These are phyloP conservation scores for Pseudochromis fuscus DNA, from an alignment of 2,797 vertebrate species.

Conservation along the genomic window DNA sequence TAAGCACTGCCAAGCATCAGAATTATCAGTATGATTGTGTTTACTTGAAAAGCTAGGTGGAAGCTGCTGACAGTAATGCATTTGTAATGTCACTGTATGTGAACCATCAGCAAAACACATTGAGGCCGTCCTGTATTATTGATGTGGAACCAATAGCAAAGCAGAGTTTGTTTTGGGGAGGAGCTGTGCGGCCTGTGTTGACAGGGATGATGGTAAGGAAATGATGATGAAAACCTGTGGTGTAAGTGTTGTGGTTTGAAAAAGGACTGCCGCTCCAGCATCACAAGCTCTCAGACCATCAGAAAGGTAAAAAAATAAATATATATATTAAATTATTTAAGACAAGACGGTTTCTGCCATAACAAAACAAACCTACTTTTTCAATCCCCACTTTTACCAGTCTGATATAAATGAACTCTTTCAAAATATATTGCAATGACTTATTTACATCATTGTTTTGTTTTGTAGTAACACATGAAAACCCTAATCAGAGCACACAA, in stretches of 20 bases:
- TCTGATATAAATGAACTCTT: neutral
- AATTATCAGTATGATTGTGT: too few species aligned
- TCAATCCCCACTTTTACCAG: neutral
- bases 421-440: neutral
- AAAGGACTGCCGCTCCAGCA: slow-evolving; percentile 47
- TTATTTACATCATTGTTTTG: neutral
- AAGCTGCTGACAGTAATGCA: neutral
- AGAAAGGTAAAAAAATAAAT: slow-evolving; percentile 66
- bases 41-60: too few species aligned
- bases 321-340: neutral
- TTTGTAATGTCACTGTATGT: slow-evolving; percentile 31
- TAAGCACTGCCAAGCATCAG: neutral
- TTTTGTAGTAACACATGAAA: neutral
- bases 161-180: slow-evolving; percentile 58
- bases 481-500: slow-evolving; percentile 6
- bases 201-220: slow-evolving; percentile 47
- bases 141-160: slow-evolving; percentile 70
- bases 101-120: slow-evolving; percentile 75
- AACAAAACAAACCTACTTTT: neutral
- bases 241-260: slow-evolving; percentile 37
- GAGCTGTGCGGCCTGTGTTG: slow-evolving; percentile 37
- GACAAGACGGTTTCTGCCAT: neutral
- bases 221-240: slow-evolving; percentile 36
- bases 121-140: slow-evolving; percentile 68
- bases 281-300: slow-evolving; percentile 13